These are phyloP conservation scores for Palythoa grandiflora DNA, from an alignment of 92 coral and sea anemone genomes.

Conservation along the genomic window DNA sequence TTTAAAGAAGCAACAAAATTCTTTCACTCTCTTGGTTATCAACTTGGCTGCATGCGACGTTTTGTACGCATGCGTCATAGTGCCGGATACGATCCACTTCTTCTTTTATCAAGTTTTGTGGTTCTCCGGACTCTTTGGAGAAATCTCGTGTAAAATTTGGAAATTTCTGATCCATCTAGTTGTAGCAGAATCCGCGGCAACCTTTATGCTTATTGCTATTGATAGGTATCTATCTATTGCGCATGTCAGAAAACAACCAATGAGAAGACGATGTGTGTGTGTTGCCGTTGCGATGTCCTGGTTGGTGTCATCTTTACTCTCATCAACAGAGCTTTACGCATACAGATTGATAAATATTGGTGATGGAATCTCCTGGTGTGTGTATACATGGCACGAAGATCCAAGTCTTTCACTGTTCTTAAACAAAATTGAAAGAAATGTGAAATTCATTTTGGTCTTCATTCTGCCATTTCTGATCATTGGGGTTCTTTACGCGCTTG, in stretches of 20 bases:
- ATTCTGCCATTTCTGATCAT: conserved; percentile 9
- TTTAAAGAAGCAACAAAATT: background rate
- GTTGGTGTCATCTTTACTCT: conserved; percentile 10
- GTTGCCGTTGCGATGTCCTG: conserved; percentile 17
- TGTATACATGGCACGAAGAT: background rate
- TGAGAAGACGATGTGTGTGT: conserved; percentile 19
- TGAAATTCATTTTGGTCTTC: conserved; percentile 26
- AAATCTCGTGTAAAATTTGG: conserved; percentile 13
- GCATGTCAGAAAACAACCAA: conserved; percentile 37
- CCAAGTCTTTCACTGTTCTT: background rate
- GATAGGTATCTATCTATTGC: conserved; percentile 46
- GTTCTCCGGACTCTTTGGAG: conserved; percentile 43
- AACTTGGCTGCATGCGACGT: conserved; percentile 45
- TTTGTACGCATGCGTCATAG: conserved; percentile 25
- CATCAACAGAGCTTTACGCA: conserved; percentile 20
- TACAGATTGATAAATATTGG: background rate
- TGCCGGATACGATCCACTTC: conserved; percentile 12
- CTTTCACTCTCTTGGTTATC: conserved; percentile 30
- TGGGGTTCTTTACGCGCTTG: background rate
- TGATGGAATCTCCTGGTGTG: background rate
- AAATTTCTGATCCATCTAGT: conserved; percentile 20
- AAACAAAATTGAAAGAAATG: background rate
- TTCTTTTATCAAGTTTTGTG: conserved; percentile 1
- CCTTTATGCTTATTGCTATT: conserved; percentile 17
- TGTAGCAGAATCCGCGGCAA: conserved; percentile 18